Conservation (phyloP, 2,888 invertebrate genomes). For the Pristionchus fissidentatus region DNA sequence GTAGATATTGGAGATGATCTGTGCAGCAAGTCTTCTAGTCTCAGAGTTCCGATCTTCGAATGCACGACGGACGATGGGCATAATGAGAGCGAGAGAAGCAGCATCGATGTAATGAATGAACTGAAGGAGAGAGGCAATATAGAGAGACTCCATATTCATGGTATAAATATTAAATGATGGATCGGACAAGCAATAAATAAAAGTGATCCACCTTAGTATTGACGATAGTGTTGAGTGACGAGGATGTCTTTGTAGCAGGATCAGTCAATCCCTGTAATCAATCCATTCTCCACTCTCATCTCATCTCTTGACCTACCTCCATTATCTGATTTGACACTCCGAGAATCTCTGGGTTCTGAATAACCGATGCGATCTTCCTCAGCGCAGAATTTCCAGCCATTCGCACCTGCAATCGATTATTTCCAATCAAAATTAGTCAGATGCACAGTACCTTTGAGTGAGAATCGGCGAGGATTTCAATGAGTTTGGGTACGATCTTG, state of each 20-base stretch:
- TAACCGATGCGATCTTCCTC: constrained; percentile 95
- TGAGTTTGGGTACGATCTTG: constrained; percentile 96
- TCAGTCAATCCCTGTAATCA: constrained; percentile 65
- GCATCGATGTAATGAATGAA: constrained; percentile 99
- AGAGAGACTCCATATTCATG: background rate
- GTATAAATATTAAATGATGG: background rate
- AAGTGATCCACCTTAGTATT: constrained; percentile 45
- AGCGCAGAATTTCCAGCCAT: constrained; percentile 86
- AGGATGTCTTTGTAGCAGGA: constrained; percentile 92
- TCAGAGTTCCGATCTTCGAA: constrained; percentile 98
- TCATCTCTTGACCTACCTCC: constrained; percentile 19
- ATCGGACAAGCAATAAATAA: background rate
- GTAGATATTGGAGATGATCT: constrained; percentile 99
- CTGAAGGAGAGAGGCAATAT: constrained; percentile 77
- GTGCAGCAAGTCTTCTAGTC: constrained; percentile 98
- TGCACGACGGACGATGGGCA: constrained; percentile 98
- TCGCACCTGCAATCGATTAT: constrained; percentile 85
- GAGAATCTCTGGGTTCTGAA: constrained; percentile 95
- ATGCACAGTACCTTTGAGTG: constrained; percentile 79
- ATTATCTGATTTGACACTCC: constrained; percentile 63
- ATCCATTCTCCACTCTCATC: background rate
- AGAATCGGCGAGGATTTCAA: constrained; percentile 95
- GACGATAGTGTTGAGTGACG: constrained; percentile 86
- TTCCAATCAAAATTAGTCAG: constrained; percentile 83
- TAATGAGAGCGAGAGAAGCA: constrained; percentile 96